Base-by-base conservation (phyloP, 2,888 invertebrate genomes). In the Habroteleia sp. region DNA sequence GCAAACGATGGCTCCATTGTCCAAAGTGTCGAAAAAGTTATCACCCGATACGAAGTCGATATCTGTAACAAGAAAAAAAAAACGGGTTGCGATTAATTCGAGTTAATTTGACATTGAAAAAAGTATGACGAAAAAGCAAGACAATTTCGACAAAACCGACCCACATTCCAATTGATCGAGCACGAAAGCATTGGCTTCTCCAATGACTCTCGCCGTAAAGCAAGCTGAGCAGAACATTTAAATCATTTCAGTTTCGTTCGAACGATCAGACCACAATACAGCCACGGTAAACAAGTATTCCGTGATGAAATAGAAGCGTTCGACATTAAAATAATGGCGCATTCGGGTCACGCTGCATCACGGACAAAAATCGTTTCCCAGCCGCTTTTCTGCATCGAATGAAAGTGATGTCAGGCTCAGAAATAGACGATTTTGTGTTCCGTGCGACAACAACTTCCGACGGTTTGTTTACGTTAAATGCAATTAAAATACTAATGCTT, bases 1-100 rank as follows among this genome's bases (percentile, higher is more conserved):
- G 87, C 96, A 96, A 48, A 96, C 90, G 79, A 94, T 91, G 0
- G 93, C 95, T 33, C 96, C 96, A 86, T 95, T 96, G 89, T 96
- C 96, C 86, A 96, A 88, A 74, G 93, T 93, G 79, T 94, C 93
- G 87, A 96, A 91, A 84, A 96, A 95, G 87, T 95, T 96, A 77
- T 94, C 94, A 1, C 94, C 93, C 0, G 91, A 93, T 79, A 96
- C 90, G 85, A 94, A 93, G 71, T 93, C 93, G 76, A 92, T 91
- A 79, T 92, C 94, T 94, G 90, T 7, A 90, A 90, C 4, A 44
- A 82, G 78, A 83, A 62, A 41, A 41, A 16, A 31, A 0, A 41
- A 3, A 0, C 7, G 20, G 2, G 20, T 20, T 4, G 4, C 11
- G 14, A 7, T 42, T 27, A 39, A 39, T 10, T 29, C 8, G 1